A percentile compares a stretch with the other conserved stretches of the same genome.
Evolutionary conservation across 1,140 invertebrate genomes (phyloP).

Genomic region (Drosophila yakuba): DNA sequence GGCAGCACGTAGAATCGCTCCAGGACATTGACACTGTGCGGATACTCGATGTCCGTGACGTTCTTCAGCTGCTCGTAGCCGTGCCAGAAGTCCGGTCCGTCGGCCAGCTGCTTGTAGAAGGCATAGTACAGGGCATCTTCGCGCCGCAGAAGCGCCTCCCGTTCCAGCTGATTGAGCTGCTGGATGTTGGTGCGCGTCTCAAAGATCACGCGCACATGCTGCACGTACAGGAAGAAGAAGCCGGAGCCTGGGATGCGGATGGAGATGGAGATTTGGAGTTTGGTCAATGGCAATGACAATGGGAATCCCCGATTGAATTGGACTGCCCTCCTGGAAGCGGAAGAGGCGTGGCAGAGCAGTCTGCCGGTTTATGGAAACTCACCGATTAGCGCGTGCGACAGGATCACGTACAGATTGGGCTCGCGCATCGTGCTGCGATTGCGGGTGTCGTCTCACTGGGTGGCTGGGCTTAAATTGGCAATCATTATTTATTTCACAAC

Average conservation of each 20-base stretch:
- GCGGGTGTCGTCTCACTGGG: conserved; percentile 30
- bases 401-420: conserved; percentile 69
- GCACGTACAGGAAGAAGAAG: conserved; percentile 82
- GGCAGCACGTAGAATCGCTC: conserved; percentile 79
- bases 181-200: conserved; percentile 77
- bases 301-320: neutral
- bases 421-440: conserved; percentile 66
- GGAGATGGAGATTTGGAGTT: too few relatives aligned
- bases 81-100: conserved; percentile 69
- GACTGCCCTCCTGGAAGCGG: neutral
- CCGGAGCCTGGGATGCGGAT: conserved; percentile 59
- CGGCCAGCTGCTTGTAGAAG: conserved; percentile 81
- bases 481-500: conserved; percentile 57
- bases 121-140: conserved; percentile 82
- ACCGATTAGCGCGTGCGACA: conserved; percentile 80
- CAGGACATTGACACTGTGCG: conserved; percentile 77
- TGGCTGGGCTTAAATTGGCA: conserved; percentile 9
- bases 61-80: conserved; percentile 75
- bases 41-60: conserved; percentile 81
- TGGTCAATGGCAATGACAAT: neutral
- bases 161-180: conserved; percentile 72
- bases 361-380: conserved; percentile 30
- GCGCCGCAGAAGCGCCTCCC: conserved; percentile 69
- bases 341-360: neutral
- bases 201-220: conserved; percentile 78